Conservation (phyloP, 2,888 invertebrate species). For the Phengaris arion region DNA sequence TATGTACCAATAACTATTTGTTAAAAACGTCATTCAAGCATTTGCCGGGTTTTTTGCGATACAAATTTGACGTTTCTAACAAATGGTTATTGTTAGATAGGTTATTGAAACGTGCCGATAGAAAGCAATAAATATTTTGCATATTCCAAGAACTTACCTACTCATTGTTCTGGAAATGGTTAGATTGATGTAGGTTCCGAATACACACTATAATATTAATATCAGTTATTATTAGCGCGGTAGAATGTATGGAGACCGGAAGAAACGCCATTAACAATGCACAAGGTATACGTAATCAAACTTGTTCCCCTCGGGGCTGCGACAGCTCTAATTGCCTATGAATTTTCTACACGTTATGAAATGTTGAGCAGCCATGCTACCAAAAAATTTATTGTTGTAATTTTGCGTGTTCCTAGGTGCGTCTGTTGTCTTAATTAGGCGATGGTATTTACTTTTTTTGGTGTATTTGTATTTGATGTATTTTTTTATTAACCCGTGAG, state of each 20-base stretch:
- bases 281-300: conserved; percentile 35
- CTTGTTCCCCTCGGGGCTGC: conserved; percentile 30
- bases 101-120: no score
- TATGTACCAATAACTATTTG: no score
- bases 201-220: background rate
- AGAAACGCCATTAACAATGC: conserved; percentile 26
- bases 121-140: background rate
- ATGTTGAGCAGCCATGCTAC: conserved; percentile 24
- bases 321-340: conserved; percentile 33
- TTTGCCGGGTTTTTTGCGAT: no score
- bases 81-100: no score
- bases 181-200: background rate
- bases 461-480: background rate
- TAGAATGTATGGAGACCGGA: conserved; percentile 21
- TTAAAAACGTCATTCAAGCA: no score
- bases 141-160: no score
- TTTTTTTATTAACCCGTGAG: no score
- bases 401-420: background rate
- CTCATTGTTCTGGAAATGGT: no score
- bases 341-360: conserved; percentile 28
- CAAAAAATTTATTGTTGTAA: conserved; percentile 20
- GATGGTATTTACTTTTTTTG: background rate
- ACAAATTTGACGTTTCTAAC: no score
- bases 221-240: conserved; percentile 1
- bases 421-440: background rate